Base-by-base conservation (phyloP, 2,797 vertebrate genomes). In the Sebastes glaucus region DNA sequence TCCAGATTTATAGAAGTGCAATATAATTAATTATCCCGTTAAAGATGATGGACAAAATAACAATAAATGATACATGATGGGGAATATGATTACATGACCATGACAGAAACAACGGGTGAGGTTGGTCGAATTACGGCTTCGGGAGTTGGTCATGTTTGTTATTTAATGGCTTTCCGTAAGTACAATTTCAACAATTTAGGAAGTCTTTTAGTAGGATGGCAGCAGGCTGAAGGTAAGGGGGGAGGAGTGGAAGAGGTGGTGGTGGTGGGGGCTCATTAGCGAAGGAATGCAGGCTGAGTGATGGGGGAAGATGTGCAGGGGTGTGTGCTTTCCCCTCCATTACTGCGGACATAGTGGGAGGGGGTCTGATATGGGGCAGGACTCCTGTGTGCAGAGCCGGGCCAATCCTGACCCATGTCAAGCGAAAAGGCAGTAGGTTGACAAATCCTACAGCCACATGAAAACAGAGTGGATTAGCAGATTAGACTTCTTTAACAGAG, bases 401-500 rank as follows among this genome's bases (percentile, higher is more conserved):
- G 78, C 78, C 79, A 77, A 78, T 88, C 82, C 87, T 88, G 85
- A 90, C 87, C 85, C 77, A 83, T 83, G 91, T 90, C 92, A 90
- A 93, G 84, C 60, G 60, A 85, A 89, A 87, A 93, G 84, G 79
- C 89, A 90, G 74, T 80, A 55, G 87, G 77, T 85, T 87, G 89
- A 94, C 87, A 92, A 93, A 94, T 88, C 85, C 78, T 87, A 27
- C 85, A 88, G 49, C 86, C 84, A 91, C 92, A 92, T 93, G 92
- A 93, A 94, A 94, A 94, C 87, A 92, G 66, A 78, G 72, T 73
- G 88, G 90, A 94, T 94, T 91, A 94, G 88, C 94, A 91, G 93
- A 92, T 94, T 88, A 91, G 69, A 82, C 77, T 22, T 88, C 80
- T 85, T 90, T 67, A 74, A 55, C 61, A 30, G 68, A 83, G 76